These are phyloP conservation scores for Gymnorhina tibicen DNA, from an alignment of 2,113 vertebrate species.

Conservation along the genomic window DNA sequence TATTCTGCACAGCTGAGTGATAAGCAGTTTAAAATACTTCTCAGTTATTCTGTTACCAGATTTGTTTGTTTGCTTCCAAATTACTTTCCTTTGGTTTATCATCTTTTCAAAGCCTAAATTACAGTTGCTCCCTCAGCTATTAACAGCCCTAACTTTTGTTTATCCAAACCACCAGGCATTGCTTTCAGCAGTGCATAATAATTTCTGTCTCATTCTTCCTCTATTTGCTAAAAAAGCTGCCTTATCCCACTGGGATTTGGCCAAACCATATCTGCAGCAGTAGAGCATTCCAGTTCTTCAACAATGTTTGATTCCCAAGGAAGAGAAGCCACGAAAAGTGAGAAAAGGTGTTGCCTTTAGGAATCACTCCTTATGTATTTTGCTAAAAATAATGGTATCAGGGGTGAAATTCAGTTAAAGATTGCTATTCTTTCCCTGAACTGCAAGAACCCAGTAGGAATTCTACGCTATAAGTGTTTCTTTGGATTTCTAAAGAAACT, in stretches of 20 bases:
- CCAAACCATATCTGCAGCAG: not conserved
- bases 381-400: not conserved
- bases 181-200: conserved; percentile 23
- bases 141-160: conserved; percentile 16
- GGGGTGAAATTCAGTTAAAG: not conserved
- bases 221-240: not conserved
- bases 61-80: not conserved
- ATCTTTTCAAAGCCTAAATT: conserved; percentile 7
- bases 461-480: not conserved
- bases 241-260: not conserved
- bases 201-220: not conserved
- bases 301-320: not conserved
- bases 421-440: not conserved
- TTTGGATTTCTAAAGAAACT: not conserved
- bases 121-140: not conserved
- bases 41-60: not conserved
- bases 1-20: not conserved
- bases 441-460: not conserved
- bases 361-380: not conserved
- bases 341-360: not conserved
- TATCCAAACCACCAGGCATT: conserved; percentile 1
- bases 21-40: not conserved
- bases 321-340: not conserved
- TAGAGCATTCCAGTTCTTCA: not conserved
- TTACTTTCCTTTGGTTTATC: conserved; percentile 7